Evolutionary conservation across 1,140 invertebrate species (phyloP), one percentile per base, ranked within the genome.

Genomic region (Rhopalosiphum maidis): DNA sequence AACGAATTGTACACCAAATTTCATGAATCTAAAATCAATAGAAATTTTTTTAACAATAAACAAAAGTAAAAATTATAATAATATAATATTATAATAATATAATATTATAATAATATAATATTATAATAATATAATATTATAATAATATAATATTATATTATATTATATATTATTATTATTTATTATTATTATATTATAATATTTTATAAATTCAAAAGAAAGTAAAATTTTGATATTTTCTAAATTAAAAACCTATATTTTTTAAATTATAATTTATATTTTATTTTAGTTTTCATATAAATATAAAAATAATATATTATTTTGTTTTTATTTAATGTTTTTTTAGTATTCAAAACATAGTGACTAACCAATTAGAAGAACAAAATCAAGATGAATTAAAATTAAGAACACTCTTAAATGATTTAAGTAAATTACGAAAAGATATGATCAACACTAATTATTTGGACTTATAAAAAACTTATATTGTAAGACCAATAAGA

Each of bases 141-240:
- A 37, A 37, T 37, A 37, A 37, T 37, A 37, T 37, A 1, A 37
- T 37, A 37, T 1, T 37, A 37, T 37, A 37, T 37, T 37, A 37
- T 37, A 37, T 37, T 37, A 37, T 37, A 37, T 37, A 37, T 37
- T 37, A 37, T 37, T 37, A 37, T 37, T 37, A 37, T 37, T 37
- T 37, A 37, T 37, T 37, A 2, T 37, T 37, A 37, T 37, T 37
- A 37, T 37, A 37, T 37, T 37, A 37, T 37, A 41, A 51, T 51
- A 43, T n/a, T 88, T 86, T 11, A 46, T 5, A 46, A 87, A 25
- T 43, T 21, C 1, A 96, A 97, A 77, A 60, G 2, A n/a, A 68
- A 68, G 30, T 68, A 68, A n/a, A n/a, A 2, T n/a, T 68, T 60
- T 25, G 23, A 30, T 60, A 25, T 60, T 60, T 30, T 60, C 0